These are phyloP conservation scores for Teleogryllus oceanicus DNA, from an alignment of 2,888 invertebrate species.

Conservation along the genomic window DNA sequence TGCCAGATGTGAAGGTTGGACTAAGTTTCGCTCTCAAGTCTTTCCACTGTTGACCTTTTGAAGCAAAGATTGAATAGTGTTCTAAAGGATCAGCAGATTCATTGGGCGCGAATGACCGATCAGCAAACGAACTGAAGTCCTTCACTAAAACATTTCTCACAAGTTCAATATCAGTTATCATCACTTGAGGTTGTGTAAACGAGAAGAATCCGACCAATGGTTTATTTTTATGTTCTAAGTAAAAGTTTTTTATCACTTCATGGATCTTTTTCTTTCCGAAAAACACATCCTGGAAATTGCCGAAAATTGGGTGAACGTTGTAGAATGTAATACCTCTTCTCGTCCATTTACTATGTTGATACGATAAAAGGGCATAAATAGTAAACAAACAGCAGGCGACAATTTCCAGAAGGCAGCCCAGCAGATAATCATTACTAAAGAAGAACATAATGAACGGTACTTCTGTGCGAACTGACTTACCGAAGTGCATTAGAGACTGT, in stretches of 20 bases:
- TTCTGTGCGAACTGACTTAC: no score
- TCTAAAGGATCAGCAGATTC: constrained; percentile 46
- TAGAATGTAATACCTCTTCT: not conserved
- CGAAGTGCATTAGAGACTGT: no score
- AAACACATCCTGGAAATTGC: not conserved
- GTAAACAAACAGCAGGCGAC: no score
- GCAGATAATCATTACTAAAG: no score
- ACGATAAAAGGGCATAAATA: no score
- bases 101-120: constrained; percentile 23
- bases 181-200: constrained; percentile 37
- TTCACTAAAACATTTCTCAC: constrained; percentile 26
- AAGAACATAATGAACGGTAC: no score
- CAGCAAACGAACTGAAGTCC: constrained; percentile 32
- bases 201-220: not conserved
- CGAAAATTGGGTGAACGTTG: not conserved
- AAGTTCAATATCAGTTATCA: constrained; percentile 24
- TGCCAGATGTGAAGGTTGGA: constrained; percentile 55
- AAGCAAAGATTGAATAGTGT: constrained; percentile 47
- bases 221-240: not conserved
- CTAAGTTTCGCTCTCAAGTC: constrained; percentile 52
- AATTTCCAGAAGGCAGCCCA: no score
- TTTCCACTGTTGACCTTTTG: constrained; percentile 55
- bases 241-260: not conserved
- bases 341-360: not conserved
- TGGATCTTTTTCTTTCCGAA: not conserved